Conservation (phyloP, 2,797 vertebrate species). For the Arnoldichthys spilopterus region DNA sequence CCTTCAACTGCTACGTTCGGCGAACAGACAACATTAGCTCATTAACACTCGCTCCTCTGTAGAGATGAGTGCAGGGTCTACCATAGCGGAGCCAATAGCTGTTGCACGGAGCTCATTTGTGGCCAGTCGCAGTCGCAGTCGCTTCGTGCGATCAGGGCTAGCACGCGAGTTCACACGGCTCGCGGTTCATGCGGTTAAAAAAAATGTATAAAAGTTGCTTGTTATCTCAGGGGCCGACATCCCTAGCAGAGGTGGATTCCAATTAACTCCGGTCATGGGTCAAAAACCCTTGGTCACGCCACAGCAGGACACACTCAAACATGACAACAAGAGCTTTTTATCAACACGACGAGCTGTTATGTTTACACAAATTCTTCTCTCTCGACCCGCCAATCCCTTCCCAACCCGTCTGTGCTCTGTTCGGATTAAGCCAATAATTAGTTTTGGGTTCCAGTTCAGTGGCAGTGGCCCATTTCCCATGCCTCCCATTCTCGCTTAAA, state of each 20-base stretch:
- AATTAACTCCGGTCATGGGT: slow-evolving; percentile 40
- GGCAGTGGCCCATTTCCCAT: slow-evolving; percentile 26
- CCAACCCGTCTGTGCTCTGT: slow-evolving; percentile 6
- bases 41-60: background rate
- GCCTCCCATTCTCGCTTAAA: slow-evolving; percentile 11
- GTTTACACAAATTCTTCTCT: slow-evolving; percentile 48
- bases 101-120: slow-evolving; percentile 18
- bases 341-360: slow-evolving; percentile 29
- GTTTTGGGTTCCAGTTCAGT: slow-evolving; percentile 50
- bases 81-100: background rate
- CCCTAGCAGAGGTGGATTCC: slow-evolving; percentile 29
- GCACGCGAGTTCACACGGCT: background rate
- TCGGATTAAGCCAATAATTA: slow-evolving; percentile 54
- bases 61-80: background rate
- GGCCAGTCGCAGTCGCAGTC: background rate
- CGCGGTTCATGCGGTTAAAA: background rate
- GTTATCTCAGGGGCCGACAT: slow-evolving; percentile 26
- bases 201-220: background rate
- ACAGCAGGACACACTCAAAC: slow-evolving; percentile 33
- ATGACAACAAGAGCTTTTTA: slow-evolving; percentile 35
- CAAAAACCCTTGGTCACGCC: slow-evolving; percentile 1
- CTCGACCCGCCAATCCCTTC: background rate
- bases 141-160: background rate
- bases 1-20: background rate
- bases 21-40: background rate